Conservation (phyloP, 2,113 vertebrate genomes). For the Nycticebus coucang region DNA sequence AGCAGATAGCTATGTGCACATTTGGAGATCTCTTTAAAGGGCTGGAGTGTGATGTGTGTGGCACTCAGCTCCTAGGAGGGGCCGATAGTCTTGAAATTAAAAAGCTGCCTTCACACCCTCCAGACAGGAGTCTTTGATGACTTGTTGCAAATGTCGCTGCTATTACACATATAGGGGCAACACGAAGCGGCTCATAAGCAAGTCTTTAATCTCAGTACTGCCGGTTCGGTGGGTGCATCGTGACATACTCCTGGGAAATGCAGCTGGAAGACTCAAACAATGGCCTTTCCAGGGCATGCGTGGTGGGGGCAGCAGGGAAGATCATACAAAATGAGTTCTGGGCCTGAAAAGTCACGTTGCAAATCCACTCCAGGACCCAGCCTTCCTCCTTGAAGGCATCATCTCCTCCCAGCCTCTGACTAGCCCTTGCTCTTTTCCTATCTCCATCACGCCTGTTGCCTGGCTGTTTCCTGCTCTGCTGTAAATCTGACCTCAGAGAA, state of each 20-base stretch:
- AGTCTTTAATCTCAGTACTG: neutral
- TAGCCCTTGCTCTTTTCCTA: neutral
- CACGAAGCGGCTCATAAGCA: neutral
- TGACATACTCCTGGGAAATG: neutral
- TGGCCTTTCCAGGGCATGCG: neutral
- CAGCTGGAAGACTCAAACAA: neutral
- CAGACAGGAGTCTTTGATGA: neutral
- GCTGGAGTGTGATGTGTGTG: neutral
- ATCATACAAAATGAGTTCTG: no score
- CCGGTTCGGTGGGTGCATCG: neutral
- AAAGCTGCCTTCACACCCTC: neutral
- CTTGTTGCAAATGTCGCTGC: neutral
- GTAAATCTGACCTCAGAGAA: constrained; percentile 40
- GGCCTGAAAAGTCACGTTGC: neutral
- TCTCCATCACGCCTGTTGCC: neutral
- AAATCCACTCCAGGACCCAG: neutral
- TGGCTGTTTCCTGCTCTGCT: neutral
- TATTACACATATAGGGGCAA: accelerated
- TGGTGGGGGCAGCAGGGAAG: neutral
- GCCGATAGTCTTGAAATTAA: neutral
- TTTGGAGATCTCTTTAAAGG: neutral
- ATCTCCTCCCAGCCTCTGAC: no score
- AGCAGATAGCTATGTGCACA: accelerated
- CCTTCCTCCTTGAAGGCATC: neutral
- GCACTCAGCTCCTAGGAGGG: accelerated